Conservation (phyloP, 1,140 invertebrate species). For the Ephestia elutella region DNA sequence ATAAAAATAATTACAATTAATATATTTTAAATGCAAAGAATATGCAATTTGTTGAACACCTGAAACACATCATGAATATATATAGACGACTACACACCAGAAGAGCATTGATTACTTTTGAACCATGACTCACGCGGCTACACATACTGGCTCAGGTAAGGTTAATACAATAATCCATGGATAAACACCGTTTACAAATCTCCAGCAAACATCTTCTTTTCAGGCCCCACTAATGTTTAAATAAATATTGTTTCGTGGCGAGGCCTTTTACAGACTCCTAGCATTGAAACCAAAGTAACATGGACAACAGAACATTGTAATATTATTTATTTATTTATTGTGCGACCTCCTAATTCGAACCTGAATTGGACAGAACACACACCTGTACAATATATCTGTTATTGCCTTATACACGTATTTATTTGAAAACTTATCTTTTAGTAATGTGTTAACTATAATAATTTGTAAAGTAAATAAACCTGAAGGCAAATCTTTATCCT, state of each 20-base stretch:
- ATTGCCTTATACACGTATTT: not conserved
- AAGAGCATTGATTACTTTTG: not conserved
- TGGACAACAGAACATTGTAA: slow-evolving; percentile 3
- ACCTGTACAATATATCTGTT: not conserved
- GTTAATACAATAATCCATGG: not conserved
- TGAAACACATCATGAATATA: not conserved
- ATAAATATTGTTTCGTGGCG: slow-evolving; percentile 5
- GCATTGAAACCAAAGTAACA: slow-evolving; percentile 9
- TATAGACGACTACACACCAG: not conserved
- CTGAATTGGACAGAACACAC: slow-evolving; percentile 6
- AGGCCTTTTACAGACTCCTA: slow-evolving; percentile 4
- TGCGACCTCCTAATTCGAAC: not conserved
- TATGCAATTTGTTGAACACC: not conserved
- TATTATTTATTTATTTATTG: slow-evolving; percentile 5
- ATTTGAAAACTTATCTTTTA: not conserved
- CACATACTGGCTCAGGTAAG: not conserved
- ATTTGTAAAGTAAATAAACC: not conserved
- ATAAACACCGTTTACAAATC: not conserved
- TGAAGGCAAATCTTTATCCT: no score
- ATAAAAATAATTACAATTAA: not conserved
- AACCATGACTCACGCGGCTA: not conserved
- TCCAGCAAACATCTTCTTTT: not conserved
- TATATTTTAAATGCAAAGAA: not conserved
- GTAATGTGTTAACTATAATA: not conserved
- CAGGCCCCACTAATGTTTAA: slow-evolving; percentile 5